phyloP scores from a whole-genome alignment of 2,113 vertebrate genomes.

The Amazona guildingii region DNA sequence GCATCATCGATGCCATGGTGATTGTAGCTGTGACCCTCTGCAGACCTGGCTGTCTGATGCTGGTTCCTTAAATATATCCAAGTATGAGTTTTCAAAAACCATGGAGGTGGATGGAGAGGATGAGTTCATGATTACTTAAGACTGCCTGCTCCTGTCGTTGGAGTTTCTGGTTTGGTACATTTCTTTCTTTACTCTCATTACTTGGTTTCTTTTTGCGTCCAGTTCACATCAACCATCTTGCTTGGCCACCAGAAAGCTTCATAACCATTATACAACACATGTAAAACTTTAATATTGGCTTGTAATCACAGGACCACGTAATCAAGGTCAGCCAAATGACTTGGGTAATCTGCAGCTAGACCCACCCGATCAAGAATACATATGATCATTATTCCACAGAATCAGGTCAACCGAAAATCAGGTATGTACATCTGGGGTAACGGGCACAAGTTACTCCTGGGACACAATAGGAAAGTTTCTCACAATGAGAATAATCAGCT shows the following conservation, averaged over 20 bases:
- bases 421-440: not conserved
- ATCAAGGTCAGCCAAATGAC: not conserved
- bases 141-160: not conserved
- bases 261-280: not conserved
- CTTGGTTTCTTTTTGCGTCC: not conserved
- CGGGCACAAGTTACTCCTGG: not conserved
- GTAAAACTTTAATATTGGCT: not conserved
- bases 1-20: rapidly evolving
- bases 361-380: not conserved
- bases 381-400: not conserved
- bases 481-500: not conserved
- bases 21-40: not conserved
- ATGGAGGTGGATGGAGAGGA: rapidly evolving
- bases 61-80: not conserved
- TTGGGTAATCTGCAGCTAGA: not conserved
- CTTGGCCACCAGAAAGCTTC: not conserved
- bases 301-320: not conserved
- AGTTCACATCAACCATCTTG: not conserved
- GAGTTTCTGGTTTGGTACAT: not conserved
- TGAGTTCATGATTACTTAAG: not conserved
- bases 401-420: not conserved
- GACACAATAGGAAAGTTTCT: not conserved
- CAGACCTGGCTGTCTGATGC: not conserved
- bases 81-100: not conserved
- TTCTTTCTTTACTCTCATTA: not conserved